These are phyloP conservation scores for Apostichopus parvimensis DNA, from an alignment of 35 echinoderm and acorn worm species.

Conservation along the genomic window DNA sequence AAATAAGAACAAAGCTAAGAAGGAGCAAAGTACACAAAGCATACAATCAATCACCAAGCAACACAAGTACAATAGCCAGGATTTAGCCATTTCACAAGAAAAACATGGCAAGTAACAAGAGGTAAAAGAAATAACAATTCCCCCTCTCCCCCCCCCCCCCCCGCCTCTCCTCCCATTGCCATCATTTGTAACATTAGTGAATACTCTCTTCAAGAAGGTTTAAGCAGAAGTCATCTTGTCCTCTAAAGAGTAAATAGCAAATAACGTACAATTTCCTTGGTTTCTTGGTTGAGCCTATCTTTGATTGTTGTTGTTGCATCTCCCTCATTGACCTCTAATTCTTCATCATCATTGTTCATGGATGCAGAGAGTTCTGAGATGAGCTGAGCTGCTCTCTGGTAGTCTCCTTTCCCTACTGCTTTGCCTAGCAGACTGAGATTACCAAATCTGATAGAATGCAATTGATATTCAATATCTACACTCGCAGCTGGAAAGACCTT, in stretches of 20 bases:
- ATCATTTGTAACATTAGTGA: too few relatives aligned
- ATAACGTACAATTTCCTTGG: not conserved
- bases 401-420: conserved; percentile 64
- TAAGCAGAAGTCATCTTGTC: too few relatives aligned
- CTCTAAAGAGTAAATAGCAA: not conserved
- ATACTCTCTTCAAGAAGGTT: too few relatives aligned
- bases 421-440: conserved; percentile 49
- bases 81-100: too few relatives aligned
- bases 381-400: conserved; percentile 58
- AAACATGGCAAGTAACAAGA: not conserved
- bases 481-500: conserved; percentile 60
- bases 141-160: too few relatives aligned
- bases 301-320: too few relatives aligned
- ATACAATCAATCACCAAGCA: too few relatives aligned
- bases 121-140: not conserved
- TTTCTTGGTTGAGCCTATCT: conserved; percentile 6
- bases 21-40: too few relatives aligned
- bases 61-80: too few relatives aligned
- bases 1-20: too few relatives aligned
- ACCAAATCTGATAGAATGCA: conserved; percentile 21
- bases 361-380: conserved; percentile 51
- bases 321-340: not conserved
- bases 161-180: not conserved
- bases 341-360: conserved; percentile 59
- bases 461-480: not conserved